Evolutionary conservation across 2,888 invertebrate genomes (phyloP).

Genomic region (Drosophila engyochracea): DNA sequence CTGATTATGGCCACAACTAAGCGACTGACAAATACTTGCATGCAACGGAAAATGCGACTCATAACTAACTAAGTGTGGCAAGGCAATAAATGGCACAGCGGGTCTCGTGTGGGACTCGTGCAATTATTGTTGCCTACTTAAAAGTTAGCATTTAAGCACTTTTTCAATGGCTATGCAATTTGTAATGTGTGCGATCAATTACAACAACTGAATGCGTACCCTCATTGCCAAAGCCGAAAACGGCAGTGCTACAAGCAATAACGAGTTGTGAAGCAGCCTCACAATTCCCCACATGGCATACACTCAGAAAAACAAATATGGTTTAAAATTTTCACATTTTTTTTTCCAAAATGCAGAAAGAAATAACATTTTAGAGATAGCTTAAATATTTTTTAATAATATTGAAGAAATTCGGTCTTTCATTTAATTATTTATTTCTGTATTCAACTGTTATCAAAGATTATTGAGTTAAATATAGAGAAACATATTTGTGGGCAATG

Average conservation of each 20-base stretch:
- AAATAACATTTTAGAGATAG: not conserved
- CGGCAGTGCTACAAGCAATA: constrained; percentile 76
- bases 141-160: constrained; percentile 55
- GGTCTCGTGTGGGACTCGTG: constrained; percentile 7
- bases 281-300: not conserved
- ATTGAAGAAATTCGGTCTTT: not conserved
- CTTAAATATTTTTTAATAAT: not conserved
- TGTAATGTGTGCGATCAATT: constrained; percentile 74
- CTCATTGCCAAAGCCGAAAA: constrained; percentile 61
- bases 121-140: constrained; percentile 60
- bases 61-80: constrained; percentile 49
- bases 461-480: not conserved
- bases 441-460: not conserved
- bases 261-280: constrained; percentile 49
- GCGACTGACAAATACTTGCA: constrained; percentile 35
- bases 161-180: constrained; percentile 53
- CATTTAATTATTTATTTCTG: not conserved
- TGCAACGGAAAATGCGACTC: constrained; percentile 33
- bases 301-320: not conserved
- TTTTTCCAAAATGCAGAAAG: not conserved
- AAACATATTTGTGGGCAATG: not conserved
- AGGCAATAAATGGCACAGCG: constrained; percentile 29
- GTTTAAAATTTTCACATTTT: accelerated
- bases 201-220: constrained; percentile 46
- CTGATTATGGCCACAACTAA: constrained; percentile 61